A percentile compares a stretch with the other conserved stretches of the same genome.
Conservation (phyloP, 2,888 invertebrate species). For the Epiblema foenella region DNA sequence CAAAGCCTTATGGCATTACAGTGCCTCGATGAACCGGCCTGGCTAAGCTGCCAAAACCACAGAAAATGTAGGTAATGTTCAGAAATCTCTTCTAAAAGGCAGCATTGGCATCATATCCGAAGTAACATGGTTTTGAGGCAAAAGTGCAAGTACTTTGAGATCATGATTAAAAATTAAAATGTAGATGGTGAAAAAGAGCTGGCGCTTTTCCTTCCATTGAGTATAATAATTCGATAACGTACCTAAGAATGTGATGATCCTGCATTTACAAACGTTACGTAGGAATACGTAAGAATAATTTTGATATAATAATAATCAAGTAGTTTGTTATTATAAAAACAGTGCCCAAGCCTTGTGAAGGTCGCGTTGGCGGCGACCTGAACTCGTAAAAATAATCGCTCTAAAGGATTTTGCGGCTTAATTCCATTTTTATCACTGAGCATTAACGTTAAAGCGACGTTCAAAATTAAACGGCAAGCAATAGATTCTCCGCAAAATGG, state of each 20-base stretch:
- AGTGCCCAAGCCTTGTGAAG: slow-evolving; percentile 23
- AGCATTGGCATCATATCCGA: neutral
- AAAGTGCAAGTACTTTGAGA: neutral
- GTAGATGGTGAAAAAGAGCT: too few species aligned
- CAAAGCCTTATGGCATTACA: slow-evolving; percentile 19
- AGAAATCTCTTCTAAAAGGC: neutral
- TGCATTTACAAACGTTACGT: too few species aligned
- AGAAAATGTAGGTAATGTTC: slow-evolving; percentile 3
- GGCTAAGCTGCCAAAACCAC: slow-evolving; percentile 36
- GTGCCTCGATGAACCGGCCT: slow-evolving; percentile 12
- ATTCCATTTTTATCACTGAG: slow-evolving; percentile 40
- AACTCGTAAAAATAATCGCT: slow-evolving; percentile 41
- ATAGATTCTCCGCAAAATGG: slow-evolving; percentile 28
- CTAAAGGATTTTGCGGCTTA: slow-evolving; percentile 37
- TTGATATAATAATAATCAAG: too few species aligned
- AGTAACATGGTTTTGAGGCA: neutral
- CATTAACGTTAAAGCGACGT: slow-evolving; percentile 38
- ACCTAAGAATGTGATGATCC: too few species aligned
- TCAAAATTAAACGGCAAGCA: slow-evolving; percentile 41
- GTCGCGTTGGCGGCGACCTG: slow-evolving; percentile 11
- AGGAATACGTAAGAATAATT: too few species aligned
- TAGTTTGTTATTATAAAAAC: too few species aligned
- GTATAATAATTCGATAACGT: slow-evolving; percentile 1
- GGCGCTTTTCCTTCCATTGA: neutral
- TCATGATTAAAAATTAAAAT: too few species aligned